Evolutionary conservation across 2,888 invertebrate species (phyloP), one percentile per base, ranked within the genome.

Genomic region (Cepaea hortensis): DNA sequence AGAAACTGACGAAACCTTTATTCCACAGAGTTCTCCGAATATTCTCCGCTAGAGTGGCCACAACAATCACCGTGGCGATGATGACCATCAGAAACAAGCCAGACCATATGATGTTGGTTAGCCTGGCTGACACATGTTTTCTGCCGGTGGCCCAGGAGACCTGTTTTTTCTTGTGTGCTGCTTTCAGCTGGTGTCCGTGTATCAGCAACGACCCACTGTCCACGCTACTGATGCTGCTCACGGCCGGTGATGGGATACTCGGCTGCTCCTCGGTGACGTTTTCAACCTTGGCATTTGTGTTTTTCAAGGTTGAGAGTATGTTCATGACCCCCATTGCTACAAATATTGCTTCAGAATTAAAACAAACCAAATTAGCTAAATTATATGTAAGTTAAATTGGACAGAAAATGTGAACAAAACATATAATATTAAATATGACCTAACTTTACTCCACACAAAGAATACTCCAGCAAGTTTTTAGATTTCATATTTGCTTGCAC

Each of bases 11-110:
- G 35, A 15, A 62, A 79, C 79, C 79, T 79, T 55, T 62, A 13
- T 23, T 35, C 79, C 79, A 79, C 4, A 79, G 61, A 79, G 79
- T 79, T 79, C 62, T 79, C 35, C 79, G 61, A 46, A 79, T 62
- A 62, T 79, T 79, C 62, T 79, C 79, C 7, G 79, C 79, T n/a
- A 79, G 35, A 35, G 79, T 35, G n/a, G 62, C 79, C 35, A 79
- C 79, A 13, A 79, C 79, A 35, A 79, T 46, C 35, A 79, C 79
- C 3, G 79, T 79, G 15, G 79, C 79, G 13, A 79, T 46, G 79
- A 79, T 13, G 15, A 79, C 79, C 79, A 62, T 62, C 1, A 79
- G 46, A 62, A 79, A 79, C 15, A 79, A 35, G 9, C 79, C 79
- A 61, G 79, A 79, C 79, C 79, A 79, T 6, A 79, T 35, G 62